Evolutionary conservation across 2,113 vertebrate species (phyloP).

Genomic region (Caranx ignobilis): DNA sequence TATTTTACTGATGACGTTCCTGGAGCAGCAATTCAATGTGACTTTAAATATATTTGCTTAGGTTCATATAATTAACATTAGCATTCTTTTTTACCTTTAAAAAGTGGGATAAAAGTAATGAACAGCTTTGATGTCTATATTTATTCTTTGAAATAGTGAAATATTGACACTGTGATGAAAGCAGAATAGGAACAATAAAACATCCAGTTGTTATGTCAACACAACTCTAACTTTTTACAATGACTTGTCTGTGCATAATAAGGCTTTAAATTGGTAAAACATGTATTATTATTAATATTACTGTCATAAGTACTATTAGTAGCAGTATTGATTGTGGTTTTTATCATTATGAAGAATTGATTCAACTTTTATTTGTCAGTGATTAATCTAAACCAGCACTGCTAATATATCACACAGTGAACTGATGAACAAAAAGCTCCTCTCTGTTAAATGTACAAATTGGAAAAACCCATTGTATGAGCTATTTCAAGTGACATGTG

Average conservation of each 20-base stretch:
- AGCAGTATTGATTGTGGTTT: neutral
- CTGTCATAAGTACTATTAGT: neutral
- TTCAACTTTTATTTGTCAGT: neutral
- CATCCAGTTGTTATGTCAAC: neutral
- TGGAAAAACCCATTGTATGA: constrained; percentile 2
- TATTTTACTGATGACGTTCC: constrained; percentile 3
- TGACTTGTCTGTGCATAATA: neutral
- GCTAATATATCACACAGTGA: neutral
- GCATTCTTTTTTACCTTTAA: neutral
- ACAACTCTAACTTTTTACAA: neutral
- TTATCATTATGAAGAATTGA: neutral
- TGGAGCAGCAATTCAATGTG: neutral
- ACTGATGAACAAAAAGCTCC: constrained; percentile 16
- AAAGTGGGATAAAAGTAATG: neutral
- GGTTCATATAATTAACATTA: neutral
- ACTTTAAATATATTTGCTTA: neutral
- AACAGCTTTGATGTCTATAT: neutral
- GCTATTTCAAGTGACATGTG: neutral
- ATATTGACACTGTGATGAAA: neutral
- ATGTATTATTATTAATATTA: neutral
- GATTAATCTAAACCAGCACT: neutral
- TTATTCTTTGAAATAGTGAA: neutral
- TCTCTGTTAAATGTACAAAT: constrained; percentile 6
- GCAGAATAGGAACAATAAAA: neutral
- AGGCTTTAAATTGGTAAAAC: neutral